Evolutionary conservation across 2,797 vertebrate genomes (phyloP), one percentile per base, ranked within the genome.

Genomic region (Crypturellus tataupa): DNA sequence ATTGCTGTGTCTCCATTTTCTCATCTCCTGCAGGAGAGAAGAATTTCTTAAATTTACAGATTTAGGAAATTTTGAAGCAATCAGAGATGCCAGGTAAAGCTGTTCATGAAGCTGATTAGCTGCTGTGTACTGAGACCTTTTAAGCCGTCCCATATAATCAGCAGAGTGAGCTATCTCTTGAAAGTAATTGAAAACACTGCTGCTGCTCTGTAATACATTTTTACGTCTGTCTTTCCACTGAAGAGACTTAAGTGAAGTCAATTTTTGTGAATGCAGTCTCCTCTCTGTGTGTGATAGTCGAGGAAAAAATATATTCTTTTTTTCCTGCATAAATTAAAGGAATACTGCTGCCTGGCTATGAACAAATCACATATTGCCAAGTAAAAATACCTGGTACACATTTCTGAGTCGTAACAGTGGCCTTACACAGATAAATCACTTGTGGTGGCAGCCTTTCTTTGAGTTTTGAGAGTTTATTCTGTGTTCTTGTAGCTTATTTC

Each of bases 381-480:
- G 8, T 73, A 49, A 71, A 75, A 89, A 59, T 1, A 46, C 4
- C 3, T 40, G 1, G 14, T n/a, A 71, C n/a, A 15, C 16, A 31
- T 82, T 85, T 67, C 47, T 6, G 2, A 31, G 11, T 72, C 31
- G 10, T 75, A 33, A 10, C 2, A 5, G 10, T 55, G 59, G 16
- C 13, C 8, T 70, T 39, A 4, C 1, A 33, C 1, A 7, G 51
- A 14, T 71, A 12, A 12, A 9, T 65, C 4, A 2, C 27, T 59
- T 8, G 8, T 56, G 15, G 4, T 77, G 25, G 18, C 80, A 53
- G 89, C 65, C 12, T 63, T 25, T 76, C 33, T 69, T 49, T 78
- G 37, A 10, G 33, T 94, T 14, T 35, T 55, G 51, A 55, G 33
- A 47, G 5, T 35, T 84, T 90, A 12, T 84, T 79, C 14, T 75